Evolutionary conservation across 92 coral and sea anemone genomes (phyloP), one percentile per base, ranked within the genome.

Genomic region (Chrysogorgia sp.): DNA sequence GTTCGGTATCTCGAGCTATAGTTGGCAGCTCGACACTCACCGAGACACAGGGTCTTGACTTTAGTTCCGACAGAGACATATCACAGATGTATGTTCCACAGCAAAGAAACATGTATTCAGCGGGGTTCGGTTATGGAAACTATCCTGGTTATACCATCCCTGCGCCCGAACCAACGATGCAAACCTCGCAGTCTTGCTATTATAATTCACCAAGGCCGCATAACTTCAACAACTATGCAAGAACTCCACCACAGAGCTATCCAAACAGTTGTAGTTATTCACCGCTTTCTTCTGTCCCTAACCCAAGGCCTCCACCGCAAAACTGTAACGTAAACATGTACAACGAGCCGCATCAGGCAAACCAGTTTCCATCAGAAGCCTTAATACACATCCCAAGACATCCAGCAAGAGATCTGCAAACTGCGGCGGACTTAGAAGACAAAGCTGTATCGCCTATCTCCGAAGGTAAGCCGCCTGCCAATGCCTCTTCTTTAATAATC

Each of bases 241-340:
- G 78, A 71, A 71, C 78, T 71, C 63, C 78, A 41, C 58, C 78
- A 26, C 78, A 71, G 47, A 71, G 63, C 53, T 71, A 50, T 53
- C 78, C 78, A 71, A 71, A 71, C 78, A 50, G 78, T 53, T 71
- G 78, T 34, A 71, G 78, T 40, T 71, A 71, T 71, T 69, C 76
- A 25, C n/a, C n/a, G n/a, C 40, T 69, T 28, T 63, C 78, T 24
- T 71, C 78, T 19, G 78, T 52, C 25, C 78, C 78, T 1, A 71
- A 71, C 40, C 40, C 63, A 34, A 58, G 43, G 29, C 34, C 47
- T 20, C 19, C 78, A 32, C 62, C 78, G 32, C 78, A 71, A 71
- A 71, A 50, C 78, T 71, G 78, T 71, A 71, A 71, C 58, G 53
- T 68, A 48, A 68, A 68, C 29, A 53, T 71, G 0, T 71, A 71